These are phyloP conservation scores for Oscheius sp. DNA, from an alignment of 2,888 invertebrate genomes.

Conservation along the genomic window DNA sequence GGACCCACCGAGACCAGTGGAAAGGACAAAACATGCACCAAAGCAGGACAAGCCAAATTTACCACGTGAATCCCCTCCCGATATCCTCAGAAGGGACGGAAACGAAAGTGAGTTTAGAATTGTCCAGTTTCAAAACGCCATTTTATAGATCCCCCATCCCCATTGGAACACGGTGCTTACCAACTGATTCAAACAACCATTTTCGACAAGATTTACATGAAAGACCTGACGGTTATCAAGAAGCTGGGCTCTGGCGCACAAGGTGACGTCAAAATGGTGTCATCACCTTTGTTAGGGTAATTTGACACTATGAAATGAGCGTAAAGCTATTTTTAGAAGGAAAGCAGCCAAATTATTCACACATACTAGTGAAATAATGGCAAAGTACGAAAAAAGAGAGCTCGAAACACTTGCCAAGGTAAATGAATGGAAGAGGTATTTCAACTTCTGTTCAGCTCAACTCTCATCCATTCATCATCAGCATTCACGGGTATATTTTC, in stretches of 20 bases:
- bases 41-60: neutral
- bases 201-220: conserved; percentile 28
- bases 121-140: neutral
- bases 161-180: conserved; percentile 1
- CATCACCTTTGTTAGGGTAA: conserved; percentile 30
- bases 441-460: conserved; percentile 22
- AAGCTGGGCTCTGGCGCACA: conserved; percentile 30
- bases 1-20: conserved; percentile 2
- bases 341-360: conserved; percentile 32
- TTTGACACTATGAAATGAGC: neutral
- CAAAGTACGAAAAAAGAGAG: conserved; percentile 33
- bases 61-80: conserved; percentile 2
- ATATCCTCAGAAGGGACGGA: neutral
- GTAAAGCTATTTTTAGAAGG: conserved; percentile 13
- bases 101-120: neutral
- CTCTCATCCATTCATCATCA: conserved; percentile 33
- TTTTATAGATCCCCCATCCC: neutral
- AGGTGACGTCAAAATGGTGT: conserved; percentile 35
- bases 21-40: neutral
- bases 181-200: conserved; percentile 24
- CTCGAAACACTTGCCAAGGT: conserved; percentile 28
- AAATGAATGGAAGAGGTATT: neutral
- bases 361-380: conserved; percentile 13
- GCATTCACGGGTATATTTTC: conserved; percentile 34
- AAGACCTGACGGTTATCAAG: conserved; percentile 24